Evolutionary conservation across 1,140 invertebrate species (phyloP), one percentile per base, ranked within the genome.

Genomic region (Argopecten irradians): DNA sequence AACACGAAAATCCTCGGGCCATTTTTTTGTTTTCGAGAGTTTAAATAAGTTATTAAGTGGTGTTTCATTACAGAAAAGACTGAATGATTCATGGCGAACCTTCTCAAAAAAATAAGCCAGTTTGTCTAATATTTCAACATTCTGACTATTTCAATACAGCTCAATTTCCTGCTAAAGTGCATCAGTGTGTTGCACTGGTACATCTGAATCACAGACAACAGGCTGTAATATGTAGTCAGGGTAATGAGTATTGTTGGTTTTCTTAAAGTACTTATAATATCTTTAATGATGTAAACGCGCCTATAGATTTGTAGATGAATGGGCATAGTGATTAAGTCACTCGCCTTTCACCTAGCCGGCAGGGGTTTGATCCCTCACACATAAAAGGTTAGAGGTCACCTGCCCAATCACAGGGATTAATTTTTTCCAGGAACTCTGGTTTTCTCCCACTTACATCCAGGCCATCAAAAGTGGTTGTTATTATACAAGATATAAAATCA

Each of bases 111-210:
- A 71, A 71, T 71, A 71, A 71, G 28, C n/a, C 55, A 28, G n/a
- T 16, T 71, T n/a, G 55, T 71, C 1, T 71, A 71, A 71, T 71
- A 71, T 71, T 71, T 71, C 55, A 71, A n/a, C 13, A 71, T 71
- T 71, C 55, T 71, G 55, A 71, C 55, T 28, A 28, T 71, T 71
- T 71, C 55, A 71, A 71, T 71, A 71, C 55, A 71, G 55, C 55
- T 71, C 55, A 71, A 16, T 71, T 71, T 71, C 55, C 55, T 71
- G 5, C 55, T 16, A 71, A 71, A 71, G 55, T 71, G 22, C 55
- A 71, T 5, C 55, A 5, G n/a, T 7, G n/a, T 28, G 13, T n/a
- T 28, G 1, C 13, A n/a, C 55, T 28, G 55, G 55, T 71, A n/a
- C 55, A 28, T 28, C 55, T 71, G n/a, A 71, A 7, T 16, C 55